Percentiles rank a stretch among this genome's conserved stretches.
Evolutionary conservation across 2,797 vertebrate species (phyloP).

Genomic region (Pseudopleuronectes americanus): DNA sequence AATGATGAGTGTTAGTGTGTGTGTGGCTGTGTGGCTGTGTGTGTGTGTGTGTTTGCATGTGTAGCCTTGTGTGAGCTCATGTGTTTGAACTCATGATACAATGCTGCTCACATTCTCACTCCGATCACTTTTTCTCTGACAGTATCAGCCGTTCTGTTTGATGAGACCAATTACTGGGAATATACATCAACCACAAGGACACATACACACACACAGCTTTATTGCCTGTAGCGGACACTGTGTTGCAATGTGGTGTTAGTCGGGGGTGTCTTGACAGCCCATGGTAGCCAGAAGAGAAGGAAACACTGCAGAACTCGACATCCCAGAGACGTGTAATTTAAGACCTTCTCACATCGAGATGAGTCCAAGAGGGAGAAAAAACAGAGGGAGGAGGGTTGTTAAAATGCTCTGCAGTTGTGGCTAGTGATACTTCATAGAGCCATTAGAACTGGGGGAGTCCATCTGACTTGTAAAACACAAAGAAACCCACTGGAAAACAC

Average conservation of each 20-base stretch:
- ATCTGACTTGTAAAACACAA: slow-evolving; percentile 35
- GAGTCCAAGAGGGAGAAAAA: neutral
- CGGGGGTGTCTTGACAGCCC: slow-evolving; percentile 36
- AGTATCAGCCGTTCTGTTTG: slow-evolving; percentile 23
- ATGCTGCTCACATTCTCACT: slow-evolving; percentile 9
- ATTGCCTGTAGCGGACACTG: slow-evolving; percentile 9
- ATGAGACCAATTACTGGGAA: slow-evolving; percentile 47
- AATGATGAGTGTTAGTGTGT: slow-evolving; percentile 1
- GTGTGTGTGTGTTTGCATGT: neutral
- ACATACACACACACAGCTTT: slow-evolving; percentile 21
- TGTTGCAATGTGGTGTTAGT: slow-evolving; percentile 30
- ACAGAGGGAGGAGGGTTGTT: slow-evolving; percentile 5
- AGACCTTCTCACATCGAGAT: neutral
- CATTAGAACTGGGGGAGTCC: slow-evolving; percentile 9
- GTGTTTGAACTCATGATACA: slow-evolving; percentile 29
- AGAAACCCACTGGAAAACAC: slow-evolving; percentile 36
- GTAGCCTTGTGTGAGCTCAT: neutral
- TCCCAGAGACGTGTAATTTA: slow-evolving; percentile 11
- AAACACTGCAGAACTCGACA: slow-evolving; percentile 19
- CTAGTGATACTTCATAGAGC: neutral
- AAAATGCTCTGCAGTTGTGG: slow-evolving; percentile 1
- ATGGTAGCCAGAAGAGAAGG: slow-evolving; percentile 24
- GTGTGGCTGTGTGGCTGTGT: neutral
- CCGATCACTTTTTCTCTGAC: slow-evolving; percentile 35
- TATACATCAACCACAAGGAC: slow-evolving; percentile 45